Percentiles rank a stretch among this genome's conserved stretches.
These are phyloP conservation scores for Microtus oregoni DNA, from an alignment of 2,113 vertebrate genomes.

Conservation along the genomic window DNA sequence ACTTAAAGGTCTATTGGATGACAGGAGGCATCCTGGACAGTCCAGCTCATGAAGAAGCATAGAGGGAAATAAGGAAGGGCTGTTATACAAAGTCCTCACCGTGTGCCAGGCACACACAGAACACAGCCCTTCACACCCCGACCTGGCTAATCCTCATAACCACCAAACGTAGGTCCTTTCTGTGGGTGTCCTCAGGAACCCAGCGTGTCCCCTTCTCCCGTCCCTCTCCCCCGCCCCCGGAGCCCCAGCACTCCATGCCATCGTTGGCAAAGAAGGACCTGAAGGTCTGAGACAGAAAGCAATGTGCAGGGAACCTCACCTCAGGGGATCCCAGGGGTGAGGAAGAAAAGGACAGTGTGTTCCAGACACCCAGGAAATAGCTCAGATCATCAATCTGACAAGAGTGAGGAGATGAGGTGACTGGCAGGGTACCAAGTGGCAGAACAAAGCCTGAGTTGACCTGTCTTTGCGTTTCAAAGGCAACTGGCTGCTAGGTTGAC, in stretches of 20 bases:
- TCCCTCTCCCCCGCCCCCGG: too few species aligned
- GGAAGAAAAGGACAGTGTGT: background rate
- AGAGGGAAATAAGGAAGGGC: background rate
- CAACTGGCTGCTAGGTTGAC: background rate
- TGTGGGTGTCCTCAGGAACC: background rate
- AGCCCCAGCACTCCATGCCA: background rate
- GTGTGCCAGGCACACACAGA: background rate
- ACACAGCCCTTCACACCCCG: fast-evolving
- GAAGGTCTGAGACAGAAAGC: background rate
- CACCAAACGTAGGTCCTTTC: background rate
- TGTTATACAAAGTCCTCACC: background rate
- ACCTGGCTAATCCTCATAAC: background rate
- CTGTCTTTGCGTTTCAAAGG: constrained; percentile 52
- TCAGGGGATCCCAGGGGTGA: background rate
- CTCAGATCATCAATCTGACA: constrained; percentile 37
- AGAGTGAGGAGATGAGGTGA: background rate
- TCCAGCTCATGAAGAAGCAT: background rate
- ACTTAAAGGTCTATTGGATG: background rate
- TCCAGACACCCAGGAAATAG: constrained; percentile 23
- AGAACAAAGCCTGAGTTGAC: background rate
- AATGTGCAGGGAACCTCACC: background rate
- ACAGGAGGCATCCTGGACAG: fast-evolving
- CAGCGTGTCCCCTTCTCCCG: too few species aligned
- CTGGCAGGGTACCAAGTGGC: background rate
- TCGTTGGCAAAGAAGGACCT: background rate